These are phyloP conservation scores for Lingula anatina DNA, from an alignment of 2,888 invertebrate genomes.

Conservation along the genomic window DNA sequence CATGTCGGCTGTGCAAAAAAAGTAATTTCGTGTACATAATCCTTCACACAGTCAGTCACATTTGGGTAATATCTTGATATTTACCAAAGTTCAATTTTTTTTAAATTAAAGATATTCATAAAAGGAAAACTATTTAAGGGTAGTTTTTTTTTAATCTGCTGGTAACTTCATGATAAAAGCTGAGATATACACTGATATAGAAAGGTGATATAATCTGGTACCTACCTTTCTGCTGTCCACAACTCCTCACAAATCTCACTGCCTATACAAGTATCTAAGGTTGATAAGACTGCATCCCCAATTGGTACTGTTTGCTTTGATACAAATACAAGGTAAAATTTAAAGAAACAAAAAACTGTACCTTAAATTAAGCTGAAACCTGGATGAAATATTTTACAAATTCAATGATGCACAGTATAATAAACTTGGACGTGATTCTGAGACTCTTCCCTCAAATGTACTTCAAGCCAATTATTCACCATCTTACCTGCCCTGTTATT, in stretches of 20 bases:
- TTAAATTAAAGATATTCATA: too few species aligned
- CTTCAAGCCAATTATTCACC: too few species aligned
- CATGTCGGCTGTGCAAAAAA: constrained; percentile 66
- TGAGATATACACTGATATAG: too few species aligned
- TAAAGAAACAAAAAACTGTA: not conserved
- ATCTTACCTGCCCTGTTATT: constrained; percentile 73
- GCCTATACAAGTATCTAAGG: constrained; percentile 88
- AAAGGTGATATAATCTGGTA: too few species aligned
- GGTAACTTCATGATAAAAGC: too few species aligned
- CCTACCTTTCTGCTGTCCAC: constrained; percentile 70
- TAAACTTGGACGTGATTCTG: not conserved
- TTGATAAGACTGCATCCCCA: constrained; percentile 91
- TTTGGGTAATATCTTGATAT: too few species aligned
- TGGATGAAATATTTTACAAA: not conserved
- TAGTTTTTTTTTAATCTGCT: too few species aligned
- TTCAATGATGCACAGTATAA: not conserved
- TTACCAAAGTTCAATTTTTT: too few species aligned
- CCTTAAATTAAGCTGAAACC: not conserved
- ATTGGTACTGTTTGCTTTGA: constrained; percentile 71
- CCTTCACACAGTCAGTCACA: too few species aligned
- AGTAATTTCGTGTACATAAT: not conserved
- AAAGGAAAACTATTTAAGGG: too few species aligned
- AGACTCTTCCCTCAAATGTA: too few species aligned
- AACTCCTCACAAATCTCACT: constrained; percentile 98
- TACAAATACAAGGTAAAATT: not conserved